Evolutionary conservation across 1,140 invertebrate genomes (phyloP), one percentile per base, ranked within the genome.

Genomic region (Dolichoris vasculosae): DNA sequence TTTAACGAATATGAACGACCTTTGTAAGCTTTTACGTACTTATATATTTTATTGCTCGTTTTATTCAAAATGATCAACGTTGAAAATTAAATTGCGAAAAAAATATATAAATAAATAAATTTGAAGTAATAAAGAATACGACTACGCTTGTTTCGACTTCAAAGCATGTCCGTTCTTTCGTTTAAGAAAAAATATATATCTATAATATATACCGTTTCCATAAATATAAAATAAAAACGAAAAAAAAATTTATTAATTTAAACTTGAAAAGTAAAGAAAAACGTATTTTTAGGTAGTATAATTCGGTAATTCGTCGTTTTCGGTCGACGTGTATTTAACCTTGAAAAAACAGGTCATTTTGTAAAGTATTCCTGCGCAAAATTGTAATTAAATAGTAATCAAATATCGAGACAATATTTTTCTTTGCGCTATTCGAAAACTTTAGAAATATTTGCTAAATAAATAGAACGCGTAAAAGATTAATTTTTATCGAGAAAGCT

Each of bases 21-120:
- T 59, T 59, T 59, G 26, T 59, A 8, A 71, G 46, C 80, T 64
- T 69, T 51, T 80, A 67, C 30, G 55, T 59, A 59, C 23, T 26
- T 59, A 59, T 59, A 59, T 59, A 59, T 59, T 59, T 59, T 59
- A 9, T 59, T 26, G 55, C 55, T 59, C 23, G 55, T 11, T 35
- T 67, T 2, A 35, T 67, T 67, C 9, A 23, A 13, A 69, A 69
- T 38, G 67, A 69, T 69, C 40, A 69, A 35, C 40, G 1, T 35
- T 69, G 9, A 69, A 8, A 23, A n/a, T n/a, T n/a, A n/a, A n/a
- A n/a, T n/a, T n/a, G n/a, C n/a, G n/a, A n/a, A 69, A 69, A 69
- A 38, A 38, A 20, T 1, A 7, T 38, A 38, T 0, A 23, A 30
- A 38, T 69, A 59, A 59, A 26, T 35, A 7, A 67, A 67, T 3